Evolutionary conservation across 2,888 invertebrate genomes (phyloP).

Genomic region (Drosophila mimica): DNA sequence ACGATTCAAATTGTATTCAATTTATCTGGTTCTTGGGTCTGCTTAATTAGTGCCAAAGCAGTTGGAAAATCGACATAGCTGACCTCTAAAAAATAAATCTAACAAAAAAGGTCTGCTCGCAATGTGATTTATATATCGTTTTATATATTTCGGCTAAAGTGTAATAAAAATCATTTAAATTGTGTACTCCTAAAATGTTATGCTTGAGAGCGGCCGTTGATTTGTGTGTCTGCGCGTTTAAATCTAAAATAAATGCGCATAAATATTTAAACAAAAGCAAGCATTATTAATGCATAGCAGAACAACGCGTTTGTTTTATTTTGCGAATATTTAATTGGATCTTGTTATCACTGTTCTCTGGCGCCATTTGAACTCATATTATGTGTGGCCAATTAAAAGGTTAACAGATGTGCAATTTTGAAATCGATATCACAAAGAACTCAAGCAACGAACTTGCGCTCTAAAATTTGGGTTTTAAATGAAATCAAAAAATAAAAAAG

Average conservation of each 20-base stretch:
- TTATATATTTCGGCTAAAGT: slow-evolving; percentile 41
- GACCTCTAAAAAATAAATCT: slow-evolving; percentile 38
- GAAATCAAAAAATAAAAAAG: slow-evolving; percentile 12
- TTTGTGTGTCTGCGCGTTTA: slow-evolving; percentile 44
- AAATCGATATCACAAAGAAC: slow-evolving; percentile 62
- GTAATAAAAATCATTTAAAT: slow-evolving; percentile 44
- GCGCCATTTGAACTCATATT: slow-evolving; percentile 1
- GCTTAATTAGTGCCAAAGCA: background rate
- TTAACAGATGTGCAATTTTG: slow-evolving; percentile 3
- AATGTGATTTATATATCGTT: slow-evolving; percentile 29
- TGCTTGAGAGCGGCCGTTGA: slow-evolving; percentile 63
- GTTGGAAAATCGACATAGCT: slow-evolving; percentile 32
- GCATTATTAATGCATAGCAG: slow-evolving; percentile 38
- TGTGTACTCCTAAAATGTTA: slow-evolving; percentile 47
- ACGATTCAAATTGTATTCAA: background rate
- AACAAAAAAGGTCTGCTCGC: slow-evolving; percentile 26
- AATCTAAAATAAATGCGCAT: slow-evolving; percentile 73
- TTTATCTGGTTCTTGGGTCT: slow-evolving; percentile 19
- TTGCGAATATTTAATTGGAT: slow-evolving; percentile 12
- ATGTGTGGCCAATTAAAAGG: slow-evolving; percentile 19
- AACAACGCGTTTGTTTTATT: slow-evolving; percentile 21
- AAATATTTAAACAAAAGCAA: slow-evolving; percentile 64
- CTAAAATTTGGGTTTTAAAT: background rate
- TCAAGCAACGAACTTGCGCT: slow-evolving; percentile 74
- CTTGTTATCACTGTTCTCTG: slow-evolving; percentile 5